These are phyloP conservation scores for Prunella himalayana DNA, from an alignment of 2,113 vertebrate species.

Conservation along the genomic window DNA sequence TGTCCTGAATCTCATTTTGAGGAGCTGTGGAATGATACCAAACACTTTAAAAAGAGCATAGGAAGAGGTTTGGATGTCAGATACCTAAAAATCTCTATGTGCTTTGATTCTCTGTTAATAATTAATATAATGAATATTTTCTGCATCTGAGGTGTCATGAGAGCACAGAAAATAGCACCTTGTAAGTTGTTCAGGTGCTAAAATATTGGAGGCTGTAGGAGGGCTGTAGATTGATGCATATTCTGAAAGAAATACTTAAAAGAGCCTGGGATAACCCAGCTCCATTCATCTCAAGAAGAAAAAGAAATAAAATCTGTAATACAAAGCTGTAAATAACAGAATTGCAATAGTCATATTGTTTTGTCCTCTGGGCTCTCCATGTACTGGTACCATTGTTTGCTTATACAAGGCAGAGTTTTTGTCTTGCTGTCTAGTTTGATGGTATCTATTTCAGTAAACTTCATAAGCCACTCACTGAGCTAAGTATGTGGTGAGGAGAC, in stretches of 20 bases:
- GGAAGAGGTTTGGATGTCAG: not conserved
- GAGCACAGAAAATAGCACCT: not conserved
- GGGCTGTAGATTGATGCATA: not conserved
- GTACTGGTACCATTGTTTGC: not conserved
- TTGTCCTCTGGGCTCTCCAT: slow-evolving; percentile 16
- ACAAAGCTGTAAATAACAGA: slow-evolving; percentile 32
- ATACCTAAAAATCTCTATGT: not conserved
- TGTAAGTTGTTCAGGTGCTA: not conserved
- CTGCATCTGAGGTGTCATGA: not conserved
- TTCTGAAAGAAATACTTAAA: slow-evolving; percentile 4
- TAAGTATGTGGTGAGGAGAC: slow-evolving; percentile 25
- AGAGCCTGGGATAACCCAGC: not conserved
- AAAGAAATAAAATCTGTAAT: slow-evolving; percentile 7
- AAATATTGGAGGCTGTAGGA: not conserved
- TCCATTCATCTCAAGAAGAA: not conserved
- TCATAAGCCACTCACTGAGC: slow-evolving; percentile 22
- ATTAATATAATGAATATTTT: not conserved
- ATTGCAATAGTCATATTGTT: not conserved
- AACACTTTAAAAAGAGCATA: not conserved
- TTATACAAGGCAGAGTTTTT: slow-evolving; percentile 10
- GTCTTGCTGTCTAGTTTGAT: slow-evolving; percentile 12
- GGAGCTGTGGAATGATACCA: not conserved
- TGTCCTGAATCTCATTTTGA: not conserved
- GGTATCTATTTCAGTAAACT: slow-evolving; percentile 29
- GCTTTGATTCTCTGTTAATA: not conserved